Conservation (phyloP, 2,888 invertebrate species). For the Andrena flavipes region DNA sequence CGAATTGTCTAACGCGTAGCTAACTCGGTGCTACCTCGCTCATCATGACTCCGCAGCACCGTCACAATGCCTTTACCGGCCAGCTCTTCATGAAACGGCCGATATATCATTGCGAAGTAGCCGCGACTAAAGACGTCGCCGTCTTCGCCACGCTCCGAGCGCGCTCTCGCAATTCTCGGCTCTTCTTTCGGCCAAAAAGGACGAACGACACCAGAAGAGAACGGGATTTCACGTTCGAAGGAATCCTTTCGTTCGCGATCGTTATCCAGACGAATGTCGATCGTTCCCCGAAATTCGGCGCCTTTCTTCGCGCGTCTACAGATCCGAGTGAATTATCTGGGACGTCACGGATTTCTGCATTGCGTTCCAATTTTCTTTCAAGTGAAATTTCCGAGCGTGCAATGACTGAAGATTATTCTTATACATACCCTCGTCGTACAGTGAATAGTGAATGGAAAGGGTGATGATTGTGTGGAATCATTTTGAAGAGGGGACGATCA, state of each 20-base stretch:
- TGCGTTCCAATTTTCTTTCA: conserved; percentile 4
- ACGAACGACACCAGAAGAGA: conserved; percentile 1
- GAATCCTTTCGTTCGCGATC: conserved; percentile 62
- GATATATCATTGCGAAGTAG: conserved; percentile 70
- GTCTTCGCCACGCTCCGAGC: conserved; percentile 34
- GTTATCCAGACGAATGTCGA: conserved; percentile 42
- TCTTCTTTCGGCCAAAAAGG: conserved; percentile 28
- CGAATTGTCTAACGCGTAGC: conserved; percentile 81
- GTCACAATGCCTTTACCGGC: conserved; percentile 50
- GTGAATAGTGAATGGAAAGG: neutral
- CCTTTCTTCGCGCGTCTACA: conserved; percentile 1
- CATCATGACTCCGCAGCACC: conserved; percentile 57
- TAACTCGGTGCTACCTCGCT: conserved; percentile 62
- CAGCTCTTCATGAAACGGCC: conserved; percentile 54
- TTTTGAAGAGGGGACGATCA: neutral
- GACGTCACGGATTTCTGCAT: conserved; percentile 11
- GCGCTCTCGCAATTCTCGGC: neutral
- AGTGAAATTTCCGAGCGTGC: neutral
- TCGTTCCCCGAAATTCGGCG: neutral
- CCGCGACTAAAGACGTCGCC: conserved; percentile 66
- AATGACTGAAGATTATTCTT: neutral
- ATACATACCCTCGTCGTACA: neutral
- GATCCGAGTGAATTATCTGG: conserved; percentile 11
- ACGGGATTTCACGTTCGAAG: conserved; percentile 61
- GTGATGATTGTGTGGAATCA: neutral